Percentiles rank a stretch among this genome's conserved stretches.
These are phyloP conservation scores for Takifugu ocellatus DNA, from an alignment of 2,797 vertebrate species.

Conservation along the genomic window DNA sequence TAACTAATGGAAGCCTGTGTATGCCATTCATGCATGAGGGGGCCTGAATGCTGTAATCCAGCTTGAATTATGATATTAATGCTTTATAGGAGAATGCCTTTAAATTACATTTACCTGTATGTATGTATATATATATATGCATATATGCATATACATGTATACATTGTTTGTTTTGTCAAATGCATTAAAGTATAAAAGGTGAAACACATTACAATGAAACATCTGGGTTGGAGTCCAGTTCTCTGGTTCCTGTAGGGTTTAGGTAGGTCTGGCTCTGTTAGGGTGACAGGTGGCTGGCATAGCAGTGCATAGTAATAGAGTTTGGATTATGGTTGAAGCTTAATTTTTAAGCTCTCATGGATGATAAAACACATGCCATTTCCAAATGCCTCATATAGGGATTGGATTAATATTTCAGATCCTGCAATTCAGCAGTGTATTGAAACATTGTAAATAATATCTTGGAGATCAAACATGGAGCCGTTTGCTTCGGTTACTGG, in stretches of 20 bases:
- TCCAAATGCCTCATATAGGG: conserved; percentile 49
- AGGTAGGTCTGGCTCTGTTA: conserved; percentile 47
- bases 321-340: conserved; percentile 66
- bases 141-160: too few relatives aligned
- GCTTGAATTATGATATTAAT: conserved; percentile 51
- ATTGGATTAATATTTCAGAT: conserved; percentile 51
- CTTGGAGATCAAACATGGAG: conserved; percentile 2
- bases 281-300: conserved; percentile 67
- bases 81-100: conserved; percentile 25
- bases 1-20: conserved; percentile 73
- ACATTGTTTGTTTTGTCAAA: too few relatives aligned
- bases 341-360: conserved; percentile 68
- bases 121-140: too few relatives aligned
- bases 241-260: conserved; percentile 60
- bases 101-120: conserved; percentile 26
- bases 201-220: not conserved
- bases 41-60: conserved; percentile 57
- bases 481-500: not conserved
- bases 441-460: conserved; percentile 27
- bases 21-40: conserved; percentile 69
- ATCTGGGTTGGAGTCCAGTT: conserved; percentile 65
- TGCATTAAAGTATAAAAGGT: too few relatives aligned
- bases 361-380: conserved; percentile 69
- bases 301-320: conserved; percentile 50
- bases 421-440: conserved; percentile 22